These are phyloP conservation scores for Notocelia uddmanniana DNA, from an alignment of 2,888 invertebrate genomes.

Conservation along the genomic window DNA sequence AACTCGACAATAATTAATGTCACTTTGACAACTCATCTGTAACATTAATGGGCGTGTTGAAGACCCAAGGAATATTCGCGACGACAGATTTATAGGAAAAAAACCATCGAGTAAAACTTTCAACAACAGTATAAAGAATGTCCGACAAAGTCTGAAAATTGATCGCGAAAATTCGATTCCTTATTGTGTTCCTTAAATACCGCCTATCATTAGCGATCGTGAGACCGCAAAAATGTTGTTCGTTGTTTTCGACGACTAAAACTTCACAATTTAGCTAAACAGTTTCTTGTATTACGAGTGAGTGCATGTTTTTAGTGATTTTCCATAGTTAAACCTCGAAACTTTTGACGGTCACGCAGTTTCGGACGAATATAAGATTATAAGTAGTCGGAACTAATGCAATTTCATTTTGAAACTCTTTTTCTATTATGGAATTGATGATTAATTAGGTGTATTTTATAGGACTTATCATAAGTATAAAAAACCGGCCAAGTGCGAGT, in stretches of 20 bases:
- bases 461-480: no score
- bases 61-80: neutral
- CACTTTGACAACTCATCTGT: conserved; percentile 10
- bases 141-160: conserved; percentile 6
- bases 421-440: no score
- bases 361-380: no score
- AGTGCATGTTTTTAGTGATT: no score
- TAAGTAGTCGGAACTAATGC: no score
- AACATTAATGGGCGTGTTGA: conserved; percentile 5
- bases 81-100: conserved; percentile 2
- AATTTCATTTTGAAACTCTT: no score
- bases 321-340: neutral
- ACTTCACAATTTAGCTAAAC: neutral
- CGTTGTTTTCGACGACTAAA: neutral
- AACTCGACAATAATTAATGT: conserved; percentile 4
- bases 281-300: neutral
- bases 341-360: no score
- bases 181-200: conserved; percentile 11
- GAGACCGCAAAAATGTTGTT: neutral
- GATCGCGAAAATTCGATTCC: conserved; percentile 1
- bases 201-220: neutral
- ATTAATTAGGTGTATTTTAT: no score
- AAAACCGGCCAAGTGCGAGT: no score
- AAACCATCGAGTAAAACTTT: conserved; percentile 16
- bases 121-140: neutral